Conservation (phyloP, 1,140 invertebrate genomes). For the Belonocnema kinseyi region DNA sequence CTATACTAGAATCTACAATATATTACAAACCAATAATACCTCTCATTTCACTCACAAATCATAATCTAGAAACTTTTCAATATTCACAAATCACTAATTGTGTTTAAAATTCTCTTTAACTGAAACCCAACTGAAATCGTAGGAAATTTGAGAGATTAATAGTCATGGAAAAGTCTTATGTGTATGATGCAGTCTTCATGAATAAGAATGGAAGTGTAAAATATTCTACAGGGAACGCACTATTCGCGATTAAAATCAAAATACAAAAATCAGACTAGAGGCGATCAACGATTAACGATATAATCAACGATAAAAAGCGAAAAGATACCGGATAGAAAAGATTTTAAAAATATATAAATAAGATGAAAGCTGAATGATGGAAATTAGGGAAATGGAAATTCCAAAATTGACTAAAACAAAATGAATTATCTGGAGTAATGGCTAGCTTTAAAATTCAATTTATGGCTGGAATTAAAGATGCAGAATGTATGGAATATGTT, state of each 20-base stretch:
- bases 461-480: conserved; percentile 28
- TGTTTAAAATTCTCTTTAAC: background rate
- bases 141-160: no score
- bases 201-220: background rate
- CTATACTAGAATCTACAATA: background rate
- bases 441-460: conserved; percentile 12
- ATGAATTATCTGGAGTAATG: conserved; percentile 10
- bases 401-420: background rate
- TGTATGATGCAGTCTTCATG: background rate
- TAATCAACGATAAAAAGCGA: background rate
- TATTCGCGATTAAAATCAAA: background rate
- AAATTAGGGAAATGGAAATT: conserved; percentile 14
- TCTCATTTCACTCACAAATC: background rate
- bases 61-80: background rate
- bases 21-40: background rate
- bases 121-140: no score
- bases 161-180: background rate
- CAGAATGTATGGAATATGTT: conserved; percentile 42
- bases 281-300: background rate
- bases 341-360: conserved; percentile 12
- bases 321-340: background rate
- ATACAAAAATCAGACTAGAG: background rate
- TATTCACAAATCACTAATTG: background rate
- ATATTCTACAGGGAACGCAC: background rate
- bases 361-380: background rate